Evolutionary conservation across 30 jellyfish, hydroid and myxozoan genomes (phyloP), one percentile per base, ranked within the genome.

Genomic region (Haliclystus octoradiatus): DNA sequence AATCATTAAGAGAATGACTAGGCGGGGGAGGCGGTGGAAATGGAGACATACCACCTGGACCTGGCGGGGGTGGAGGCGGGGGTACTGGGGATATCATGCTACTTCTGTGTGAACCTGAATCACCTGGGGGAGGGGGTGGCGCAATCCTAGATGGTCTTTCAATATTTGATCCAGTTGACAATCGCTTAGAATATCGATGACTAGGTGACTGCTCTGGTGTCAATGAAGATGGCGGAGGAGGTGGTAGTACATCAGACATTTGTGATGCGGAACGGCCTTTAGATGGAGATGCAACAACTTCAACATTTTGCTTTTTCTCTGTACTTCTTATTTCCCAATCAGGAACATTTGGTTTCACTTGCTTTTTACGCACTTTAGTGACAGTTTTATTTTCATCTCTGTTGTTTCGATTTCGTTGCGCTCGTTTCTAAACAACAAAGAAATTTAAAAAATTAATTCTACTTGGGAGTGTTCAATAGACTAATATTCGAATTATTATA

Each of bases 121-220:
- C n/a, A n/a, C n/a, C 71, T 22, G 78, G 64, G 23, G 96, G 96
- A 0, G 96, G 96, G 13, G 96, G 96, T 1, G 96, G 96, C 68
- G 96, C 94, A 26, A 82, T 84, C 15, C 94, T 67, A 66, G 76
- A 40, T 62, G 96, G 96, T 28, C 96, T 71, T 34, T 77, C 96
- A 28, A 85, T 73, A 4, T 74, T 61, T 60, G 96, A 84, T 26
- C 84, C 93, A 31, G 49, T 34, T 23, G 96, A 79, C 50, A 49
- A 23, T 35, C 96, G 73, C 49, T 74, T 66, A 12, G 78, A 9
- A 25, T 75, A 49, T 9, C 33, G 50, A 0, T 52, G 60, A 9
- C 52, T 66, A 12, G 73, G 78, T 34, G 79, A 68, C 7, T 7
- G 31, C 31, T 49, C 83, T 65, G 72, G 93, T 9, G 93, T 24